Evolutionary conservation across 2,888 invertebrate genomes (phyloP).

Genomic region (Philhelius pedissequus): DNA sequence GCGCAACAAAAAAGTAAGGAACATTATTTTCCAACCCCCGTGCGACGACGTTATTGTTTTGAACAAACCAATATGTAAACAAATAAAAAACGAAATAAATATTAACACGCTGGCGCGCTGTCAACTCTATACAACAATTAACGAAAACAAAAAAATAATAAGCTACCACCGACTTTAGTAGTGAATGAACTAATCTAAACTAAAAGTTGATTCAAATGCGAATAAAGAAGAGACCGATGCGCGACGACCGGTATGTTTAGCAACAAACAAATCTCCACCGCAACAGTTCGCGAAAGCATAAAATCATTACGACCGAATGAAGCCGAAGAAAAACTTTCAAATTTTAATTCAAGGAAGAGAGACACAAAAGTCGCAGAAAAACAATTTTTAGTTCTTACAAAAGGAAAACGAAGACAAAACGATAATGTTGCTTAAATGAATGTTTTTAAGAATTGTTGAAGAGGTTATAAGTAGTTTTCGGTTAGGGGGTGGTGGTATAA

Average conservation of each 20-base stretch:
- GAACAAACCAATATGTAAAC: slow-evolving; percentile 7
- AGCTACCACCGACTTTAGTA: slow-evolving; percentile 35
- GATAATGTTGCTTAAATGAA: slow-evolving; percentile 1
- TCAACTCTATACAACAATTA: slow-evolving; percentile 5
- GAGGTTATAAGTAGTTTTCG: not conserved
- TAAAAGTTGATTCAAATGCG: slow-evolving; percentile 41
- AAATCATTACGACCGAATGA: too few relatives aligned
- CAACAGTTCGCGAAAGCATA: not conserved
- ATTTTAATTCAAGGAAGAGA: not conserved
- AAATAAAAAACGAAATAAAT: slow-evolving; percentile 30
- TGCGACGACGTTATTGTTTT: not conserved
- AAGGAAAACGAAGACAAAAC: not conserved
- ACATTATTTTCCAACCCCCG: not conserved
- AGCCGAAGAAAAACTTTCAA: not conserved
- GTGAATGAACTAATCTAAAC: slow-evolving; percentile 57
- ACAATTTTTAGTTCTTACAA: slow-evolving; percentile 6
- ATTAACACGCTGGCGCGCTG: not conserved
- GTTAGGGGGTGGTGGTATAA: not conserved
- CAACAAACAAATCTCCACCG: slow-evolving; percentile 24
- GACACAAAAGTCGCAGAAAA: slow-evolving; percentile 20
- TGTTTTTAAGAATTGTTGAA: not conserved
- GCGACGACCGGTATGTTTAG: slow-evolving; percentile 40
- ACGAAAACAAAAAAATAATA: not conserved
- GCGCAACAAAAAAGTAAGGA: slow-evolving; percentile 1
- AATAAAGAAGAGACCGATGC: slow-evolving; percentile 10